Evolutionary conservation across 2,888 invertebrate species (phyloP), one percentile per base, ranked within the genome.

Genomic region (Hanleya hanleyi): DNA sequence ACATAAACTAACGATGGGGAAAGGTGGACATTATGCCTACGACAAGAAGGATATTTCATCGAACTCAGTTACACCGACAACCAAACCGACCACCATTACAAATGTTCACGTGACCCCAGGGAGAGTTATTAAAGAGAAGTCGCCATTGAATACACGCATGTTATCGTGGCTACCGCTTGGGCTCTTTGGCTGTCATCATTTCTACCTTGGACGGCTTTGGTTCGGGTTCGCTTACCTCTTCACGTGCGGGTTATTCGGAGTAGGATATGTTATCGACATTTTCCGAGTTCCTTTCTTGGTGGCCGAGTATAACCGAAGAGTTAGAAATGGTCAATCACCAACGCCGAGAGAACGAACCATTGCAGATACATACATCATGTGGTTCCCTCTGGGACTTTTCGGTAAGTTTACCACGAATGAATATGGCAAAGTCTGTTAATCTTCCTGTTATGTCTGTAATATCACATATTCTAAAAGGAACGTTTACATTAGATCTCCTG

Each of bases 271-370:
- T 1, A 26, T 4, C 32, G 67, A 67, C 32, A 35, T 64, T 35
- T 35, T 64, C n/a, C 35, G 64, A 33, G 29, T 47, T 26, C 47
- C 38, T 26, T 67, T 38, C 18, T 35, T 64, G 3, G 64, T 64
- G 18, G 35, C 38, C 35, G 36, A 64, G 2, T 15, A n/a, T 18
- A 67, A 67, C 47, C 3, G 32, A 9, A 67, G 41, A 26, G 9
- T 64, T 3, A 32, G 38, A 2, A 71, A 72, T 22, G 15, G 70
- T 15, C 4, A 68, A 9, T 50, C 47, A 0, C 32, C 47, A 18
- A 47, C 33, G 12, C 70, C 57, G 12, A 47, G 76, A 18, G 69
- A 75, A 64, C 79, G 80, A 69, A 75, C 74, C 38, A 75, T 12
- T 3, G 2, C n/a, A 6, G 64, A 64, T n/a, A 37, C 64, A 2